A percentile compares a stretch with the other conserved stretches of the same genome.
These are phyloP conservation scores for Callopanchax toddi DNA, from an alignment of 2,113 vertebrate species.

Conservation along the genomic window DNA sequence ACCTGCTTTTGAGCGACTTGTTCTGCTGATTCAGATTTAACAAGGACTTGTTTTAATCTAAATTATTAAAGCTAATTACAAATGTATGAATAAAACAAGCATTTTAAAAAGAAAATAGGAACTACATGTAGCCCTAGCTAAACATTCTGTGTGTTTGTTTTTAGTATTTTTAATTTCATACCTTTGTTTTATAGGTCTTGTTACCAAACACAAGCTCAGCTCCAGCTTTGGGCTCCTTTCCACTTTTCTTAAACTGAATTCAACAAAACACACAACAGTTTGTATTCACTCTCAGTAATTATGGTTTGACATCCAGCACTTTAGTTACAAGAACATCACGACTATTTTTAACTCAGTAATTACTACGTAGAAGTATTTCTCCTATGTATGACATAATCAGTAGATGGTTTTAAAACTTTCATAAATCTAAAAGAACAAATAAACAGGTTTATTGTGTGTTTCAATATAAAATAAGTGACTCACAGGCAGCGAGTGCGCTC, in stretches of 20 bases:
- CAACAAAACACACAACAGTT: slow-evolving; percentile 17
- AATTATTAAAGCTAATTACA: not conserved
- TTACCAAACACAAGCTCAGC: slow-evolving; percentile 77
- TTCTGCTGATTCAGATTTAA: too few relatives aligned
- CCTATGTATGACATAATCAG: not conserved
- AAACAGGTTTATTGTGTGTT: not conserved
- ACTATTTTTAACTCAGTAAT: not conserved
- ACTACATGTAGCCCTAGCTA: too few relatives aligned
- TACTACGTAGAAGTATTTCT: not conserved
- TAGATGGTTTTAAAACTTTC: too few relatives aligned
- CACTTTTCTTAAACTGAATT: slow-evolving; percentile 83
- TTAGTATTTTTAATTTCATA: slow-evolving; percentile 55
- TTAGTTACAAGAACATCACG: not conserved
- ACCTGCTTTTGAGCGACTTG: too few relatives aligned
- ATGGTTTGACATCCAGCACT: not conserved
- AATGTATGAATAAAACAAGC: not conserved
- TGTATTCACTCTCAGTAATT: slow-evolving; percentile 6
- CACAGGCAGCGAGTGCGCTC: slow-evolving; percentile 84
- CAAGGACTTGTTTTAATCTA: too few relatives aligned
- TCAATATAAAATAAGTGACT: slow-evolving; percentile 67
- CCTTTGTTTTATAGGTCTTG: slow-evolving; percentile 83
- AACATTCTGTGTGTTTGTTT: too few relatives aligned
- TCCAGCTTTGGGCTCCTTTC: slow-evolving; percentile 81
- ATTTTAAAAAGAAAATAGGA: not conserved
- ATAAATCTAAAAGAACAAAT: not conserved